Percentiles rank a stretch among this genome's conserved stretches.
These are phyloP conservation scores for Melanophora roralis DNA, from an alignment of 2,888 invertebrate genomes.

Conservation along the genomic window DNA sequence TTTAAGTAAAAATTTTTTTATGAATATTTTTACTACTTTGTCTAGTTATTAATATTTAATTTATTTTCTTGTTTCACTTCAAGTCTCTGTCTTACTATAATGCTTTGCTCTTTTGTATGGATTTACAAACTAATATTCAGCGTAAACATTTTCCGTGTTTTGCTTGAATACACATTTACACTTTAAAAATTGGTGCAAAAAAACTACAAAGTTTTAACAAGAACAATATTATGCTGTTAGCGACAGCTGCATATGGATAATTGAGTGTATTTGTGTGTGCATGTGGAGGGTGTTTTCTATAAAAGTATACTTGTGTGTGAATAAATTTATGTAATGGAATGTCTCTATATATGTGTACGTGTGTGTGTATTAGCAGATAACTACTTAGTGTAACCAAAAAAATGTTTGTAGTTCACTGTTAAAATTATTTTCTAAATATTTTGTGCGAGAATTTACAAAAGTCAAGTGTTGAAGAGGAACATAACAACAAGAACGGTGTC, in stretches of 20 bases:
- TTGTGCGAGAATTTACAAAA: background rate
- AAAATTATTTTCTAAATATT: slow-evolving; percentile 21
- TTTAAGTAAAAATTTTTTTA: slow-evolving; percentile 5
- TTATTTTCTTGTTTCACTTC: slow-evolving; percentile 13
- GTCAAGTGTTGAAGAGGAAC: slow-evolving; percentile 10
- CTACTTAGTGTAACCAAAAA: slow-evolving; percentile 8
- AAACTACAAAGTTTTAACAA: slow-evolving; percentile 37
- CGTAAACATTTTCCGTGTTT: background rate
- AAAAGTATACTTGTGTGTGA: background rate
- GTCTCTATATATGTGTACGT: background rate
- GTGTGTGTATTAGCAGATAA: slow-evolving; percentile 10
- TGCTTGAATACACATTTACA: slow-evolving; percentile 26
- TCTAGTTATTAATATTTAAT: slow-evolving; percentile 41
- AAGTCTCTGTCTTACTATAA: background rate
- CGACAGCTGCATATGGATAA: slow-evolving; percentile 29
- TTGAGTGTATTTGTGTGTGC: background rate
- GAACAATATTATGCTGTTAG: slow-evolving; percentile 38
- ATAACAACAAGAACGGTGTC: background rate
- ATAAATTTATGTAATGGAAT: background rate
- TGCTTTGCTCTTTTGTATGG: background rate
- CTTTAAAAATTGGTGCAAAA: slow-evolving; percentile 21
- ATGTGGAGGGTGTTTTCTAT: background rate
- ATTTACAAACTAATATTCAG: background rate
- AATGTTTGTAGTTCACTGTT: slow-evolving; percentile 6
- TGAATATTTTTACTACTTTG: slow-evolving; percentile 9